These are phyloP conservation scores for Phaedon cochleariae DNA, from an alignment of 2,888 invertebrate genomes.

Conservation along the genomic window DNA sequence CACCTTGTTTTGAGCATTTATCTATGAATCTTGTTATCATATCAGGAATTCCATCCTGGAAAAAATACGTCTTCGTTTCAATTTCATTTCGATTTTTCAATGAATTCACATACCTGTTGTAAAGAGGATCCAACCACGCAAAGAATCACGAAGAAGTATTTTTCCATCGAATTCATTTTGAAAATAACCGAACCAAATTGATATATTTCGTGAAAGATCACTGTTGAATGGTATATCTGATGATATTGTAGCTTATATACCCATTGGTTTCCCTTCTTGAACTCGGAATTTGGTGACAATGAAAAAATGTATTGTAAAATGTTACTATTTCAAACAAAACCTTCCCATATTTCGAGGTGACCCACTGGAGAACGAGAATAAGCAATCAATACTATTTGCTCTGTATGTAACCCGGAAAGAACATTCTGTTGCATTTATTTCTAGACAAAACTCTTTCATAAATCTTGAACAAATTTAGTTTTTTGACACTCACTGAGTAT, in stretches of 20 bases:
- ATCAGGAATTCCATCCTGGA: not conserved
- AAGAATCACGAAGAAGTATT: not conserved
- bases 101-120: not conserved
- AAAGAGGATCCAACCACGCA: not conserved
- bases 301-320: slow-evolving; percentile 4
- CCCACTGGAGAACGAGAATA: slow-evolving; percentile 14
- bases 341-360: slow-evolving; percentile 5
- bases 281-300: not conserved
- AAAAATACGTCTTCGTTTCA: not conserved
- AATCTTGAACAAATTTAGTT: too few species aligned
- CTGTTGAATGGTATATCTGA: not conserved
- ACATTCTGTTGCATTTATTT: not conserved
- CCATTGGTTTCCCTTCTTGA: slow-evolving; percentile 13
- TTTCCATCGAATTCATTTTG: not conserved
- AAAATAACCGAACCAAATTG: not conserved
- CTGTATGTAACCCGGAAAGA: slow-evolving; percentile 21
- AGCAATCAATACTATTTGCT: slow-evolving; percentile 16
- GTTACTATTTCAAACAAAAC: slow-evolving; percentile 11
- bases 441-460: too few species aligned
- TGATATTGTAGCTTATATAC: not conserved
- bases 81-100: not conserved
- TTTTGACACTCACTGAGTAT: too few species aligned
- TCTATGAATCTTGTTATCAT: slow-evolving; percentile 21
- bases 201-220: too few species aligned
- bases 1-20: slow-evolving; percentile 29